Evolutionary conservation across 2,888 invertebrate genomes (phyloP).

Genomic region (Therioaphis trifolii): DNA sequence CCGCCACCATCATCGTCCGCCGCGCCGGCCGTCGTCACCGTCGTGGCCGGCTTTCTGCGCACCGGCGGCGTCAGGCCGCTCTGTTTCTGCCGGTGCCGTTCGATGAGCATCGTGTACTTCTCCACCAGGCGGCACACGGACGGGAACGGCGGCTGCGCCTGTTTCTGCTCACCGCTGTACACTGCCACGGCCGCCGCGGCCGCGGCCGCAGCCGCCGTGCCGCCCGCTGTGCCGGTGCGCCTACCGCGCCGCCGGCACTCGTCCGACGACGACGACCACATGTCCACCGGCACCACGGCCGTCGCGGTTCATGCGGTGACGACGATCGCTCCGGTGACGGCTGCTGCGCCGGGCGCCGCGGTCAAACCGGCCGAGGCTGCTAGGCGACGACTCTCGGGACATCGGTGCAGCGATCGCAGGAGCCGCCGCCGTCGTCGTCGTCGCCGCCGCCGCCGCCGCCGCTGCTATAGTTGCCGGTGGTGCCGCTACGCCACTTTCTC

Average conservation of each 20-base stretch:
- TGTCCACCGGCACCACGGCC: not conserved
- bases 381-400: constrained; percentile 22
- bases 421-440: constrained; percentile 23
- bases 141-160: constrained; percentile 53
- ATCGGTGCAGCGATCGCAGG: constrained; percentile 30
- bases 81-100: constrained; percentile 60
- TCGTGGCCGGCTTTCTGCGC: constrained; percentile 74
- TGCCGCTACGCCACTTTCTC: constrained; percentile 48
- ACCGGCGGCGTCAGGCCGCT: constrained; percentile 69
- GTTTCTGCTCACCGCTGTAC: constrained; percentile 2
- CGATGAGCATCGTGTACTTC: constrained; percentile 63
- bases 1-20: constrained; percentile 67
- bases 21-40: constrained; percentile 71
- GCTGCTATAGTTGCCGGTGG: constrained; percentile 28
- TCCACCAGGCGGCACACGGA: constrained; percentile 63
- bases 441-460: constrained; percentile 39
- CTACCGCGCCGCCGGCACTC: constrained; percentile 55
- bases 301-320: constrained; percentile 24
- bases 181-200: not conserved
- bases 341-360: not conserved
- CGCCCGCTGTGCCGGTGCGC: constrained; percentile 36
- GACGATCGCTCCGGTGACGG: not conserved
- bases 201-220: not conserved
- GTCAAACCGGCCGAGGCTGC: not conserved
- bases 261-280: constrained; percentile 52